These are phyloP conservation scores for Cyanoliseus patagonus DNA, from an alignment of 2,113 vertebrate genomes.

Conservation along the genomic window DNA sequence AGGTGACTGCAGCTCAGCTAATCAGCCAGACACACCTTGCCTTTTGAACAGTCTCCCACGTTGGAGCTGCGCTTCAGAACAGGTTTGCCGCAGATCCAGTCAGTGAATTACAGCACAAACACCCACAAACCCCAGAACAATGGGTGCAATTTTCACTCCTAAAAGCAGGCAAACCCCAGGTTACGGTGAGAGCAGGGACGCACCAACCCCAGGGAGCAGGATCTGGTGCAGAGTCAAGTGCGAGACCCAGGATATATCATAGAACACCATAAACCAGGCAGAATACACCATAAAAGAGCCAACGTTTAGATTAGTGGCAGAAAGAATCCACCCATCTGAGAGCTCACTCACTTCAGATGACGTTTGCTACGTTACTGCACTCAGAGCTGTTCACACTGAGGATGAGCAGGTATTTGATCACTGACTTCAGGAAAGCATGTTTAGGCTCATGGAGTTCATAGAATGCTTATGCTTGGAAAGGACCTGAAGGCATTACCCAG, in stretches of 20 bases:
- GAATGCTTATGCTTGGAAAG: background rate
- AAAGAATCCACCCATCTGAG: background rate
- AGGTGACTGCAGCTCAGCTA: constrained; percentile 51
- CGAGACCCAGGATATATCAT: background rate
- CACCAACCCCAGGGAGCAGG: background rate
- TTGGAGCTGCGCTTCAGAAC: background rate
- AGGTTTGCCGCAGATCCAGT: constrained; percentile 32
- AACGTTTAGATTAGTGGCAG: background rate
- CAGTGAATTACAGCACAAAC: constrained; percentile 5
- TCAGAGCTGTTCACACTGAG: background rate
- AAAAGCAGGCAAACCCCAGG: background rate
- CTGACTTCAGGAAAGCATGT: background rate
- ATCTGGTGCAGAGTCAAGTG: background rate
- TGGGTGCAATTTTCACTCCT: background rate
- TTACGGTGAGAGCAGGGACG: background rate
- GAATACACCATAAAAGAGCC: background rate
- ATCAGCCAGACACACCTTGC: constrained; percentile 38
- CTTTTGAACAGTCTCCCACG: constrained; percentile 14
- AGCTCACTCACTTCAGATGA: background rate
- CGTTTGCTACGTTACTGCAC: background rate
- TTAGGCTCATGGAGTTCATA: background rate
- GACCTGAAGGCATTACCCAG: background rate
- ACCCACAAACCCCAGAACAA: background rate
- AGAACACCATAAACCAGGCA: background rate
- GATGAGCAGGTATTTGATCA: background rate